Percentiles rank a stretch among this genome's conserved stretches.
These are phyloP conservation scores for Drosophila busckii DNA, from an alignment of 1,140 invertebrate species.

Conservation along the genomic window DNA sequence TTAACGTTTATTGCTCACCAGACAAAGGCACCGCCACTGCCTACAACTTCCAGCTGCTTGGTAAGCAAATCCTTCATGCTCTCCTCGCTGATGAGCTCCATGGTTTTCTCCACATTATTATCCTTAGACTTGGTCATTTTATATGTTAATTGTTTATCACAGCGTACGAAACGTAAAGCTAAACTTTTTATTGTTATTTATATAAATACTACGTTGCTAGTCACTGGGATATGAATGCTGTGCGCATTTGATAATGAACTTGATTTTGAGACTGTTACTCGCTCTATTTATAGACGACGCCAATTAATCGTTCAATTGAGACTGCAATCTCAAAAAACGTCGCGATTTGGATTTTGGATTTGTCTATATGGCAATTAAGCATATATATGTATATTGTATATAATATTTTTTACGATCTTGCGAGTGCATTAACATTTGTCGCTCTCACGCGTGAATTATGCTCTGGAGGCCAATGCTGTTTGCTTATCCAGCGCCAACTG, in stretches of 20 bases:
- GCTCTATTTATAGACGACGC: constrained; percentile 31
- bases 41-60: constrained; percentile 68
- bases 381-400: not conserved
- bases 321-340: constrained; percentile 34
- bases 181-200: not conserved
- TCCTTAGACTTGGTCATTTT: constrained; percentile 58
- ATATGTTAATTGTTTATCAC: constrained; percentile 30
- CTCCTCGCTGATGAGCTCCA: constrained; percentile 65
- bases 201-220: constrained; percentile 1
- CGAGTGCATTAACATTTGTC: too few relatives aligned
- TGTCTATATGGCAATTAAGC: too few relatives aligned
- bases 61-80: constrained; percentile 69
- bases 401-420: too few relatives aligned
- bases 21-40: constrained; percentile 67
- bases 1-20: constrained; percentile 47
- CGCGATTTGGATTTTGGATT: constrained; percentile 15
- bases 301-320: constrained; percentile 34
- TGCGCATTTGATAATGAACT: constrained; percentile 36
- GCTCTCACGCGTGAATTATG: too few relatives aligned
- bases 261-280: constrained; percentile 15
- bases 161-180: too few relatives aligned
- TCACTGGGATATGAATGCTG: constrained; percentile 13
- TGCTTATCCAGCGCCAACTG: too few relatives aligned
- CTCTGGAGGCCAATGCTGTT: too few relatives aligned
- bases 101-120: constrained; percentile 55